phyloP scores from a whole-genome alignment of 2,113 vertebrate genomes.

The Dolichallabes microphthalmus region DNA sequence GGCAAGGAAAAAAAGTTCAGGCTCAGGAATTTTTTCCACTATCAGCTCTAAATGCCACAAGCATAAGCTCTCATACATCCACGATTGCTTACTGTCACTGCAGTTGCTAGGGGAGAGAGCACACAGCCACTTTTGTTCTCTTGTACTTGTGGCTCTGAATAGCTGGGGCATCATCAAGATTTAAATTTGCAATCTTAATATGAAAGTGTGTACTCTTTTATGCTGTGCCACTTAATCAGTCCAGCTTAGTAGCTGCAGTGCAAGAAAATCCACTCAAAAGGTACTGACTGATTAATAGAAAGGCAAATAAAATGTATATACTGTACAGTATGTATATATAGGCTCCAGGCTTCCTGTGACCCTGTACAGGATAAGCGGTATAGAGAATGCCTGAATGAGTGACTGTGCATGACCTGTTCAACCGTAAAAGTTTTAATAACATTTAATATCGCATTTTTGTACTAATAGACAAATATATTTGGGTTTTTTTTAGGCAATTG shows the following conservation, averaged over 20 bases:
- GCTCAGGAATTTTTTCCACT: too few relatives aligned
- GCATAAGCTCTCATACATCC: too few relatives aligned
- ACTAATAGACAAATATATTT: neutral
- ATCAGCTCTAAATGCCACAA: too few relatives aligned
- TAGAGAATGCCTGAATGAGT: too few relatives aligned
- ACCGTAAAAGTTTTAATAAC: neutral
- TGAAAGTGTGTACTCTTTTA: neutral
- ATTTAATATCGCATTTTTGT: neutral
- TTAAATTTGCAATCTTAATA: neutral
- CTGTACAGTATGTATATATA: neutral
- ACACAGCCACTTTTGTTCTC: neutral
- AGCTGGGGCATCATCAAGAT: neutral
- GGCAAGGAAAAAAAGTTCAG: too few relatives aligned
- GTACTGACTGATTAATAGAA: neutral
- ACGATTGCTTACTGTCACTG: too few relatives aligned
- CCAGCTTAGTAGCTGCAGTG: neutral
- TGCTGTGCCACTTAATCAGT: neutral
- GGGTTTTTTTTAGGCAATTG: conserved; percentile 79
- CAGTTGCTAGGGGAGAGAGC: too few relatives aligned
- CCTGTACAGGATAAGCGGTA: too few relatives aligned
- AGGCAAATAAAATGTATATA: neutral
- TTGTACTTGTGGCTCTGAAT: neutral
- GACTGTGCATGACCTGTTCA: too few relatives aligned
- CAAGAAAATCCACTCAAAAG: too few relatives aligned
- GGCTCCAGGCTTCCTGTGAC: too few relatives aligned